phyloP scores from a whole-genome alignment of 2,888 invertebrate species.

The Xanthorhoe spadicearia region DNA sequence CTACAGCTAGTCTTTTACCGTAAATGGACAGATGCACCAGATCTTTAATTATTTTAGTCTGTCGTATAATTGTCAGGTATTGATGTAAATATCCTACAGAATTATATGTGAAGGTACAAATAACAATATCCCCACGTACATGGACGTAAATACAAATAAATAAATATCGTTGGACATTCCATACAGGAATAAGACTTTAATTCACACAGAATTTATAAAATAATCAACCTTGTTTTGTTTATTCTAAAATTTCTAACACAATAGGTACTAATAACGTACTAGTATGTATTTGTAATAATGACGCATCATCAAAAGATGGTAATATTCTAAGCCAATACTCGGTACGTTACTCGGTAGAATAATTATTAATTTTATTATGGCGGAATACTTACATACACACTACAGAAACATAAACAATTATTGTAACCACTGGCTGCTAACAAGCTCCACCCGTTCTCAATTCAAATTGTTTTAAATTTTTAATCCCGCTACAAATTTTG shows the following conservation, averaged over 20 bases:
- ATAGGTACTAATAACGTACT: no score
- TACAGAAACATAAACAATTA: conserved; percentile 21
- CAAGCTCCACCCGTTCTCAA: conserved; percentile 18
- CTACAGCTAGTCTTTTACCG: background rate
- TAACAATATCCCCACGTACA: background rate
- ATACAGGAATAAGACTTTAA: no score
- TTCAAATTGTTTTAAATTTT: conserved; percentile 19
- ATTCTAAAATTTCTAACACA: no score
- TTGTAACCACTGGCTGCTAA: conserved; percentile 19
- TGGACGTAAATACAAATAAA: no score
- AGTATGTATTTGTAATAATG: background rate
- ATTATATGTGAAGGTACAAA: background rate
- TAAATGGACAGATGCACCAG: background rate
- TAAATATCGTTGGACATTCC: no score
- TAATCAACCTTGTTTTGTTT: no score
- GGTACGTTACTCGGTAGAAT: background rate
- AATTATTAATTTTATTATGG: conserved; percentile 7
- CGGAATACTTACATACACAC: conserved; percentile 6
- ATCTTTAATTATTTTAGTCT: background rate
- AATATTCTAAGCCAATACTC: background rate
- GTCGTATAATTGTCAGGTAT: conserved; percentile 2
- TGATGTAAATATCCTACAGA: background rate
- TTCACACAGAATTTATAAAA: no score
- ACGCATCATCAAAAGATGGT: background rate
- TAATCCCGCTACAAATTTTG: background rate